Base-by-base conservation (phyloP, 2,797 vertebrate genomes). In the Megaceryle alcyon region DNA sequence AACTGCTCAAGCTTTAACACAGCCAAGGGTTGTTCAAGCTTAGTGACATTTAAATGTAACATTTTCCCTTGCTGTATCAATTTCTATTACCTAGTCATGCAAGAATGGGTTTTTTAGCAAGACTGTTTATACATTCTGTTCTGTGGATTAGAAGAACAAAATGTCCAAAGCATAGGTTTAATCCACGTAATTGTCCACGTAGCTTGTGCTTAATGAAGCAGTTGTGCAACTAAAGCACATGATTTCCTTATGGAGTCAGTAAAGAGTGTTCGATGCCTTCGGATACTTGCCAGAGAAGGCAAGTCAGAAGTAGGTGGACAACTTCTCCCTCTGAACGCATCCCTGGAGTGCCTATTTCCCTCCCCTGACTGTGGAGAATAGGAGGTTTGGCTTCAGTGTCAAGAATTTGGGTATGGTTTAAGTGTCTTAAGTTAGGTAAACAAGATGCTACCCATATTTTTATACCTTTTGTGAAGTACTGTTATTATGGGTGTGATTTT, bases 401-500 rank as follows among this genome's bases (percentile, higher is more conserved):
- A 17, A 31, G 44, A 57, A 26, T 10, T 43, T 26, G 51, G 13
- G 18, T 8, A 4, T 22, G 7, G 13, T 61, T 9, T 7, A 20
- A 77, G 48, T 46, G 26, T 23, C n/a, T 60, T 10, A 25, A 57
- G 33, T 60, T 21, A 49, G 26, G n/a, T 63, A 23, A 76, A 69
- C 25, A 33, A 31, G 15, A 23, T 44, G 14, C 26, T 44, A 31
- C 26, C 20, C 2, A 0, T 57, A 8, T 5, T 9, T 64, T 61
- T 96, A 68, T 86, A 69, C 56, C 84, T 88, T 94, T 49, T 84
- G 54, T 43, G 46, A 64, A 77, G 35, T 76, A 31, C 77, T 68
- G 22, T 88, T 94, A 8, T 90, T 87, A 33, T 29, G 69, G 17
- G 25, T 94, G 88, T 94, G 94, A 77, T 97, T 94, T 96, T 83